Evolutionary conservation across 2,113 vertebrate genomes (phyloP), one percentile per base, ranked within the genome.

Genomic region (Peromyscus maniculatus): DNA sequence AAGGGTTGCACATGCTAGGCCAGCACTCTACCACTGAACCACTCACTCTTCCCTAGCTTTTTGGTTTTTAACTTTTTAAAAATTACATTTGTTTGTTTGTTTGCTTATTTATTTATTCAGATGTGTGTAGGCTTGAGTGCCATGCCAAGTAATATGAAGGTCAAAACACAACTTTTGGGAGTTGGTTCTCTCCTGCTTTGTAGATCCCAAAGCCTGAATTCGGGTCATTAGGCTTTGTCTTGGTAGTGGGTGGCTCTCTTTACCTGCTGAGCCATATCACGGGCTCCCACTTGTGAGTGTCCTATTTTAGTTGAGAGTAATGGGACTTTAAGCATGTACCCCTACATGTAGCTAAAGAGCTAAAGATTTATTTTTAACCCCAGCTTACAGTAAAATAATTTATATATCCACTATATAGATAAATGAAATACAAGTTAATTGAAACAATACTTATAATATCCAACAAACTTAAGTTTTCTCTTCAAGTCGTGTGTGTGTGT

Each of bases 401-500:
- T 78, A 90, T 52, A 92, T 19, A n/a, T 95, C 15, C 72, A 87
- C 28, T 24, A 69, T 57, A 64, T 8, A 86, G 0, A 11, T 39
- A 62, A 17, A 89, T 5, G 1, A 59, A 87, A 92, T n/a, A 89
- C 49, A 91, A 69, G 31, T 79, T 95, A 84, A 39, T 82, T n/a
- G 43, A 87, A 96, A 87, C 36, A 95, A 80, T 69, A 82, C 28
- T 96, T 90, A 75, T 43, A 46, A 90, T 71, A 82, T 95, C 57
- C 28, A 92, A 93, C 1, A 64, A 7, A 90, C 9, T 36, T 19
- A 93, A 72, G 6, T 75, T 91, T 97, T 93, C 74, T 95, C 77
- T 86, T 93, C 19, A 74, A 94, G 52, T 96, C 92, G 21, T 97
- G 22, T 64, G 21, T 64, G 7, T 64, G 8, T 64, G 62, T 64